A percentile compares a stretch with the other conserved stretches of the same genome.
phyloP scores from a whole-genome alignment of 2,888 invertebrate species.

The Holacanthella duospinosa region DNA sequence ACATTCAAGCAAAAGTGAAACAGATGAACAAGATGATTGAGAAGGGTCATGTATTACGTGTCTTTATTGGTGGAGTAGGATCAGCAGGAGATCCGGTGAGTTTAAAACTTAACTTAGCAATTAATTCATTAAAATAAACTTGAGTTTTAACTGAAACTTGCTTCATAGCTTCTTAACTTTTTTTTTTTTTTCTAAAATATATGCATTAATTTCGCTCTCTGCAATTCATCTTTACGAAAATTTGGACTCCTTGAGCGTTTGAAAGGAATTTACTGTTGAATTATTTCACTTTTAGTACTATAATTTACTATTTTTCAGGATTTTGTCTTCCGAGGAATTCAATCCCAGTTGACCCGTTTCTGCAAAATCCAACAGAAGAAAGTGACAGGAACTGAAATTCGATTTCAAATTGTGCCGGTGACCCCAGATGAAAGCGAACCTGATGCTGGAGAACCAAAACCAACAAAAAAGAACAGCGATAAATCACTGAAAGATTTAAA shows the following conservation, averaged over 20 bases:
- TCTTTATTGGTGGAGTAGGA: neutral
- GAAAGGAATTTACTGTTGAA: too few species aligned
- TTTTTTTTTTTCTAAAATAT: neutral
- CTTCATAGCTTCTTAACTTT: neutral
- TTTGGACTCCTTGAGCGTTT: too few species aligned
- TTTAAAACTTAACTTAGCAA: too few species aligned
- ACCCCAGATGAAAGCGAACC: neutral
- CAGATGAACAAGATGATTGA: neutral
- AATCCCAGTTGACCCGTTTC: neutral
- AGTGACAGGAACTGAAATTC: neutral
- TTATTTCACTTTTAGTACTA: neutral
- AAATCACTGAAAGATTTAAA: too few species aligned
- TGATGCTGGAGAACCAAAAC: too few species aligned
- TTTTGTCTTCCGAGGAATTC: neutral
- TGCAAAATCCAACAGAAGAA: slow-evolving; percentile 1
- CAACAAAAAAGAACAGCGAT: neutral
- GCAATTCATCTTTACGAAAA: too few species aligned
- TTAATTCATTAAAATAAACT: too few species aligned
- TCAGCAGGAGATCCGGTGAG: neutral
- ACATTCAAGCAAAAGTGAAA: neutral
- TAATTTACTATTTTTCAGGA: neutral
- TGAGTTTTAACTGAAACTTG: too few species aligned
- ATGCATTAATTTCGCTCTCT: neutral
- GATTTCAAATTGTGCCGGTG: neutral
- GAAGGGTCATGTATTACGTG: neutral